Conservation (phyloP, 2,113 vertebrate species). For the Loxodonta africana region DNA sequence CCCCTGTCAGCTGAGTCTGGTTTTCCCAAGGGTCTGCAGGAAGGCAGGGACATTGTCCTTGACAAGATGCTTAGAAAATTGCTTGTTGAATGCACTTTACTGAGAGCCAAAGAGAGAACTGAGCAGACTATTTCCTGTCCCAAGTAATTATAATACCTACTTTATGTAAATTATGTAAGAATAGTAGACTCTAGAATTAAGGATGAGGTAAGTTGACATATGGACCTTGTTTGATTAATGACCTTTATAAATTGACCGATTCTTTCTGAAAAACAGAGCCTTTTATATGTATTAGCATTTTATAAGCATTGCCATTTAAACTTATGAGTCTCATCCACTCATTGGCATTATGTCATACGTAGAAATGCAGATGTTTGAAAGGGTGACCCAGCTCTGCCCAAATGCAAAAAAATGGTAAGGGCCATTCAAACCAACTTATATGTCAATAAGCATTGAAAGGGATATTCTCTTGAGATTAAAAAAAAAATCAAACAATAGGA, state of each 20-base stretch:
- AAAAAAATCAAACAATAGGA: neutral
- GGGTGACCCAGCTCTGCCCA: neutral
- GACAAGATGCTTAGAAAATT: slow-evolving; percentile 1
- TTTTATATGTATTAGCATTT: slow-evolving; percentile 68
- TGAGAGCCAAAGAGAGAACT: neutral
- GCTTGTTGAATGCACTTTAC: neutral
- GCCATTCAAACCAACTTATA: neutral
- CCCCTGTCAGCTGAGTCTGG: neutral
- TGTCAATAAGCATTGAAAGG: slow-evolving; percentile 24
- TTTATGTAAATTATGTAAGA: slow-evolving; percentile 39
- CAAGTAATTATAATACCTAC: slow-evolving; percentile 3
- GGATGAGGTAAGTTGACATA: slow-evolving; percentile 26
- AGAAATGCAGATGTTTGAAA: slow-evolving; percentile 3
- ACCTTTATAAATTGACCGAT: slow-evolving; percentile 55
- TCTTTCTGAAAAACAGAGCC: slow-evolving; percentile 7
- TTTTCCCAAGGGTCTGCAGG: neutral
- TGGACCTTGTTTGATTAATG: slow-evolving; percentile 42
- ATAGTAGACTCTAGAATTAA: slow-evolving; percentile 45
- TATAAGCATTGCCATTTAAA: slow-evolving; percentile 53
- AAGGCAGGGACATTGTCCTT: neutral
- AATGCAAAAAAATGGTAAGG: slow-evolving; percentile 34
- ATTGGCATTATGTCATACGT: slow-evolving; percentile 35
- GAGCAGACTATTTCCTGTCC: slow-evolving; percentile 13
- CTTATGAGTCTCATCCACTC: slow-evolving; percentile 56
- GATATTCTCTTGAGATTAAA: neutral